Evolutionary conservation across 2,797 vertebrate species (phyloP).

Genomic region (Lagothrix lagotricha): DNA sequence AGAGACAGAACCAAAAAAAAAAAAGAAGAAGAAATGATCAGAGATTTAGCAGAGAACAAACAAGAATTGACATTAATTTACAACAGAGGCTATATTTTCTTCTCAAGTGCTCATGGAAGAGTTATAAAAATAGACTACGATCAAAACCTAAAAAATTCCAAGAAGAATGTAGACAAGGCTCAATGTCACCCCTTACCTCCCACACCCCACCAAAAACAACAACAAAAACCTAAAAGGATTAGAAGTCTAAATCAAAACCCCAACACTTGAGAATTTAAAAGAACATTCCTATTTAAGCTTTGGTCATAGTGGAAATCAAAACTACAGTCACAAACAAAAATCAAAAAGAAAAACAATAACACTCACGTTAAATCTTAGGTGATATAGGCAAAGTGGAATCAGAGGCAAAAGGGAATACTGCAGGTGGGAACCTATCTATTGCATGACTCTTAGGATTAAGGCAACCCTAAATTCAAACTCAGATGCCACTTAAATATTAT

Average conservation of each 20-base stretch:
- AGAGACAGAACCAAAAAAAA: not conserved
- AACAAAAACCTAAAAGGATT: not conserved
- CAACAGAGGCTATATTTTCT: not conserved
- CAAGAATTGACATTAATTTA: not conserved
- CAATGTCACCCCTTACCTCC: not conserved
- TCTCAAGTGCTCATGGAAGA: not conserved
- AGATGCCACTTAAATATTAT: not conserved
- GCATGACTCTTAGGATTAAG: not conserved
- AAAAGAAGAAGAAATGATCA: not conserved
- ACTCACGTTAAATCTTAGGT: not conserved
- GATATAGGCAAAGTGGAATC: not conserved
- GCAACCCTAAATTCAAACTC: constrained; percentile 2
- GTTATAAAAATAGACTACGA: not conserved
- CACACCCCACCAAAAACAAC: not conserved
- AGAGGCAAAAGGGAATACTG: not conserved
- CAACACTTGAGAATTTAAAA: not conserved
- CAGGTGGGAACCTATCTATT: not conserved
- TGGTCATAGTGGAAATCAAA: not conserved
- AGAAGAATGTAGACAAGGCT: not conserved
- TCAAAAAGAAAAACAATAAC: not conserved
- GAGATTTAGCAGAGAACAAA: not conserved
- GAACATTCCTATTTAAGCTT: not conserved
- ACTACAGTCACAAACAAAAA: not conserved
- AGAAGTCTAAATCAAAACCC: constrained; percentile 8
- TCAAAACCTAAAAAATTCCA: constrained; percentile 27